Evolutionary conservation across 2,888 invertebrate genomes (phyloP).

Genomic region (Dynastes maya): DNA sequence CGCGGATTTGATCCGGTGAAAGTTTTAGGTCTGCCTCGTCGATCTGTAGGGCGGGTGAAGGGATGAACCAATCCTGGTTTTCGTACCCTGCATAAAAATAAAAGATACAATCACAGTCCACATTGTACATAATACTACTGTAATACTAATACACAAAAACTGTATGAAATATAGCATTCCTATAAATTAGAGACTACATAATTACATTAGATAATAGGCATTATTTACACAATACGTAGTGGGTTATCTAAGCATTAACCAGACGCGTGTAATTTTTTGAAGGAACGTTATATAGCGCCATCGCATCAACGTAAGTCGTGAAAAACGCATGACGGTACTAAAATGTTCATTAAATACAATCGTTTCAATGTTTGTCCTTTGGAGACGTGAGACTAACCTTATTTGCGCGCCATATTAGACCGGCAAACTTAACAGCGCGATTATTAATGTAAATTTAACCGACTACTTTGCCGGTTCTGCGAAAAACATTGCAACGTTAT

Average conservation of each 20-base stretch:
- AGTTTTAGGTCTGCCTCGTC: slow-evolving; percentile 84
- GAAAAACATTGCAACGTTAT: slow-evolving; percentile 18
- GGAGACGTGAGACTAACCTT: slow-evolving; percentile 5
- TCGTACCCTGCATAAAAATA: slow-evolving; percentile 82
- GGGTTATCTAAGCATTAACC: slow-evolving; percentile 3
- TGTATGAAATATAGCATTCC: neutral
- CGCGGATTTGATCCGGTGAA: slow-evolving; percentile 95
- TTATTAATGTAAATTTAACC: slow-evolving; percentile 16
- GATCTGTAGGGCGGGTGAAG: slow-evolving; percentile 86
- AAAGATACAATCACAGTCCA: slow-evolving; percentile 47
- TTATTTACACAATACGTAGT: neutral
- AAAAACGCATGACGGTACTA: slow-evolving; percentile 11
- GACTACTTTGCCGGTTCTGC: neutral
- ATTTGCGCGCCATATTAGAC: slow-evolving; percentile 14
- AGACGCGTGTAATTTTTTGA: neutral
- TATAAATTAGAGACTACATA: slow-evolving; percentile 18
- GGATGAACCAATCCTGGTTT: slow-evolving; percentile 95
- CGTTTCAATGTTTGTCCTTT: neutral
- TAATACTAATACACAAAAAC: slow-evolving; percentile 10
- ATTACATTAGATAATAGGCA: slow-evolving; percentile 17
- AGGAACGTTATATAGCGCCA: slow-evolving; percentile 1
- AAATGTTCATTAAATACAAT: slow-evolving; percentile 20
- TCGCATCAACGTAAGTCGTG: neutral
- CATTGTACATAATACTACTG: neutral
- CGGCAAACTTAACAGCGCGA: slow-evolving; percentile 1